phyloP scores from a whole-genome alignment of 2,888 invertebrate genomes.

The Bhutanitis thaidina region DNA sequence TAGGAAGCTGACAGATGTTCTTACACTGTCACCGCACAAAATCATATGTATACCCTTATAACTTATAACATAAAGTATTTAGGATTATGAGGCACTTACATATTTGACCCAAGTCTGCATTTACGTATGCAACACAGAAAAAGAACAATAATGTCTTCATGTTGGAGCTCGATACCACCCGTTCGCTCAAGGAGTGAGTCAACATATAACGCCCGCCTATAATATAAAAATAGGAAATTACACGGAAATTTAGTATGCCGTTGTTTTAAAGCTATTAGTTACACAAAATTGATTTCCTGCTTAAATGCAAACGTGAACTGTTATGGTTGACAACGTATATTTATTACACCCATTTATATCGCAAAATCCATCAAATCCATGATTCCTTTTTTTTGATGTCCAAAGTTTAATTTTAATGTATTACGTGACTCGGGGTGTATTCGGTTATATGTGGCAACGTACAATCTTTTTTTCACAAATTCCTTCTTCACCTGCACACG shows the following conservation, averaged over 20 bases:
- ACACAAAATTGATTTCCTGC: slow-evolving; percentile 16
- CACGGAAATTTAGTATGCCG: slow-evolving; percentile 3
- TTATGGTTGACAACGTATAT: slow-evolving; percentile 1
- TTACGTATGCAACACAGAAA: background rate
- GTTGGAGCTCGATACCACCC: background rate
- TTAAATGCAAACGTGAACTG: slow-evolving; percentile 2
- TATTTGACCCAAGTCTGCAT: background rate
- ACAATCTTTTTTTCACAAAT: too few relatives aligned
- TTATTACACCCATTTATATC: slow-evolving; percentile 1
- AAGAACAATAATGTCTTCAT: slow-evolving; percentile 12
- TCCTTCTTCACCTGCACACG: too few relatives aligned
- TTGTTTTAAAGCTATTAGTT: slow-evolving; percentile 10
- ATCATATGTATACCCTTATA: too few relatives aligned
- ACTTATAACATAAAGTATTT: too few relatives aligned
- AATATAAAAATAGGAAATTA: slow-evolving; percentile 12
- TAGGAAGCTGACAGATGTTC: too few relatives aligned
- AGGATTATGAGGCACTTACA: background rate
- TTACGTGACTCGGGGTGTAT: too few relatives aligned
- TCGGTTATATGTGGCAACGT: too few relatives aligned
- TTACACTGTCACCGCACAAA: too few relatives aligned
- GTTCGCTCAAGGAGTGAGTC: background rate
- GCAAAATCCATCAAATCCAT: too few relatives aligned
- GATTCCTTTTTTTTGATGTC: too few relatives aligned
- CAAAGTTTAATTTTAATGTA: too few relatives aligned
- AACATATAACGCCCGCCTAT: background rate